Conservation (phyloP, 2,888 invertebrate species). For the Phortica okadai region DNA sequence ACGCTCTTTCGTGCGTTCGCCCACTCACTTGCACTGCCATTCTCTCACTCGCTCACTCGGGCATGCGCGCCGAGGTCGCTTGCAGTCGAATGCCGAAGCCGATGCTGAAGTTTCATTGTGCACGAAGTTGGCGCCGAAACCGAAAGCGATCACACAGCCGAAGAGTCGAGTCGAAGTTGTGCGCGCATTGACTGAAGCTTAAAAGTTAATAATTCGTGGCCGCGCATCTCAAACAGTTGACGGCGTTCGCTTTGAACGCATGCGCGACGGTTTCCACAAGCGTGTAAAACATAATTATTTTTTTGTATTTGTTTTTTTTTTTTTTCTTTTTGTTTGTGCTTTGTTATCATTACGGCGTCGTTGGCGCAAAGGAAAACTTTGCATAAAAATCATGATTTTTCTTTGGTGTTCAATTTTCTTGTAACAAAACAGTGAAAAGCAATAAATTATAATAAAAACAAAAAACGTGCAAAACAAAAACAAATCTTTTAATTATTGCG, state of each 20-base stretch:
- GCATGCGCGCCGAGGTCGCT: neutral
- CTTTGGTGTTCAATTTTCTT: conserved; percentile 47
- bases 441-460: no score
- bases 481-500: no score
- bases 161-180: neutral
- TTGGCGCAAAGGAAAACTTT: no score
- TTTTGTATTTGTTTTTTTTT: neutral
- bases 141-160: neutral
- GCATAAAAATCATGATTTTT: neutral
- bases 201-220: conserved; percentile 25
- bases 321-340: conserved; percentile 1
- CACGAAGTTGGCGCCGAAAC: neutral
- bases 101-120: no score
- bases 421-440: neutral
- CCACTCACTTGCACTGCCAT: conserved; percentile 7
- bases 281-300: neutral
- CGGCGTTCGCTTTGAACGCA: conserved; percentile 63
- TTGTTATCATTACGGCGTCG: neutral
- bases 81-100: no score
- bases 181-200: conserved; percentile 13
- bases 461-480: no score
- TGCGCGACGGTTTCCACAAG: conserved; percentile 50
- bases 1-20: neutral
- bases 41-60: conserved; percentile 28
- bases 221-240: conserved; percentile 66